Evolutionary conservation across 2,113 vertebrate species (phyloP).

Genomic region (Nyctibius bracteatus): DNA sequence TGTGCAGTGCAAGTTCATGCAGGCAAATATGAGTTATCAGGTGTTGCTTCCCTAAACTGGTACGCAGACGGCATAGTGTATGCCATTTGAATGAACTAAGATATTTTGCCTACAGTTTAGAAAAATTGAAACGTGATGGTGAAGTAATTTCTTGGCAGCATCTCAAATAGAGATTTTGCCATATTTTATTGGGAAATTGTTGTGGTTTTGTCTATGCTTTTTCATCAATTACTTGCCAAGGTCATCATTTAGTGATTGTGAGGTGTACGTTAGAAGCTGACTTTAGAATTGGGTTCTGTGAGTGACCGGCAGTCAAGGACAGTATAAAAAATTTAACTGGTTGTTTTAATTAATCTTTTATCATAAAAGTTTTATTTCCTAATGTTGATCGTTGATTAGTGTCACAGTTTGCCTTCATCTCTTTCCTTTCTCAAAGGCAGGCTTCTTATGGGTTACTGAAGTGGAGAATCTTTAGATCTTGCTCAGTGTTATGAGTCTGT

Average conservation of each 20-base stretch:
- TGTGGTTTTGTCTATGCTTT: not conserved
- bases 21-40: not conserved
- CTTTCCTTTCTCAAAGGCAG: not conserved
- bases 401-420: not conserved
- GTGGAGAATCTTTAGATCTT: not conserved
- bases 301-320: not conserved
- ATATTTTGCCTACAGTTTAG: not conserved
- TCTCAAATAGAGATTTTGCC: not conserved
- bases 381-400: not conserved
- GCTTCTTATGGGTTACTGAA: not conserved
- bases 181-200: not conserved
- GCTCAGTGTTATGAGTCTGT: not conserved
- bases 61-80: not conserved
- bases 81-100: not conserved
- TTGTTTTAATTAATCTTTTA: not conserved
- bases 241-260: not conserved
- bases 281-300: not conserved
- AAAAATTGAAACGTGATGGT: not conserved
- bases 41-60: not conserved
- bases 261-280: not conserved
- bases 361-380: not conserved
- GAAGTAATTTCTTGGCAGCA: not conserved
- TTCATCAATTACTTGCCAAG: not conserved
- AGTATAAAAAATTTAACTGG: not conserved
- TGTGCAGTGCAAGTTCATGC: not conserved